Conservation (phyloP, 2,888 invertebrate genomes). For the Neoaliturus tenellus region DNA sequence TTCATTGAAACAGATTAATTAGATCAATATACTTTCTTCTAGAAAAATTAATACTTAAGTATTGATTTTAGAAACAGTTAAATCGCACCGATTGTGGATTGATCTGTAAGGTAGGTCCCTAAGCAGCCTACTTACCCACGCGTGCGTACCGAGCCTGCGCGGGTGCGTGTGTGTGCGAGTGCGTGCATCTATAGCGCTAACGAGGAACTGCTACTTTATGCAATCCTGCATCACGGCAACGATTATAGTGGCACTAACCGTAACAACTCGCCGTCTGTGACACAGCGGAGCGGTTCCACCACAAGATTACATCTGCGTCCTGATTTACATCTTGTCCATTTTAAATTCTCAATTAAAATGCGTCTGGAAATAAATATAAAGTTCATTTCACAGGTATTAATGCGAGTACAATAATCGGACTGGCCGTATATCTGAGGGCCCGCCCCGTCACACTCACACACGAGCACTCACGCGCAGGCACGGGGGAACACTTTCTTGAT, state of each 20-base stretch:
- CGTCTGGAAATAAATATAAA: conserved; percentile 46
- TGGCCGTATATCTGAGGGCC: conserved; percentile 28
- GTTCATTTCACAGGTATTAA: conserved; percentile 51
- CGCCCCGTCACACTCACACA: not conserved
- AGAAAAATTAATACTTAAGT: too few species aligned
- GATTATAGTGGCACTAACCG: conserved; percentile 35
- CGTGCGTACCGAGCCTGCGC: not conserved
- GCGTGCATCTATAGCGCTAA: not conserved
- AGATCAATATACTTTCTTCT: too few species aligned
- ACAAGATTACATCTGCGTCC: conserved; percentile 4
- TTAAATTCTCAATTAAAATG: conserved; percentile 53
- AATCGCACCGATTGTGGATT: too few species aligned
- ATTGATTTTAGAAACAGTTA: too few species aligned
- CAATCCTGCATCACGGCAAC: not conserved
- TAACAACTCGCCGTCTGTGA: conserved; percentile 24
- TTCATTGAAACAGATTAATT: too few species aligned
- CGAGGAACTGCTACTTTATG: conserved; percentile 22
- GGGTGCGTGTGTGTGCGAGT: not conserved
- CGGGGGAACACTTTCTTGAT: not conserved
- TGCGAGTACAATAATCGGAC: conserved; percentile 29
- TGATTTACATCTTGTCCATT: conserved; percentile 26
- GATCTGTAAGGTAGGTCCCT: too few species aligned
- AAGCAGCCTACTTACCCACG: not conserved
- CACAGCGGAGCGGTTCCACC: not conserved
- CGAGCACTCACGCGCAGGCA: too few species aligned